Base-by-base conservation (phyloP, 2,797 vertebrate species). In the Peromyscus nudipes region DNA sequence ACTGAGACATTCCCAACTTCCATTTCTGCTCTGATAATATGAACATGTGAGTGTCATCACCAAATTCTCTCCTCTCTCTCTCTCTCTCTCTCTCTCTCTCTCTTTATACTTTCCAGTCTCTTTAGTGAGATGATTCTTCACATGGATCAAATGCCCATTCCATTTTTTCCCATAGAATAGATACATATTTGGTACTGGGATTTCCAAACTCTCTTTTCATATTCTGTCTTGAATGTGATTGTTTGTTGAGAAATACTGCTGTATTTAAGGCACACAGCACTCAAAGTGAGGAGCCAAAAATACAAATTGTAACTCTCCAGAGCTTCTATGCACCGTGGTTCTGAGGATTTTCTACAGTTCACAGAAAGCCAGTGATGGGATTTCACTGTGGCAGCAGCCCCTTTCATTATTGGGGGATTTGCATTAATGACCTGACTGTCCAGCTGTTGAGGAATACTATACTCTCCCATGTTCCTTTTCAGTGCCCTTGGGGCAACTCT, bases 351-450 rank as follows among this genome's bases (percentile, higher is more conserved):
- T 64, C 71, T 37, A 91, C 0, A 34, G 82, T 77, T 75, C 96
- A 96, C 94, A 85, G 85, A 89, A 80, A 96, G 27, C n/a, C 95
- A 1, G 43, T 67, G 75, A 90, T 96, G 73, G 65, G 40, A 91
- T 95, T 96, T 62, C 62, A 94, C 84, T 6, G 43, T 85, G 81
- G 79, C 92, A 76, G 21, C 31, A 94, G 64, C 43, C 82, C 49
- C 85, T 95, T 96, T 94, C 95, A 96, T 97, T 94, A 89, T 10
- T 94, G 76, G 25, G 60, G 73, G 92, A 94, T 97, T 97, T 96
- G 81, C 93, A 96, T 94, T 91, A 95, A 96, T 95, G 69, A 64
- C 31, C 64, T 2, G 43, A 52, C 64, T 91, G 86, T 84, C 80
- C 97, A 97, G 96, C 96, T 96, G 88, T 43, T 12, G 0, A 9